Evolutionary conservation across 2,888 invertebrate genomes (phyloP).

Genomic region (Drosophila subquinaria): DNA sequence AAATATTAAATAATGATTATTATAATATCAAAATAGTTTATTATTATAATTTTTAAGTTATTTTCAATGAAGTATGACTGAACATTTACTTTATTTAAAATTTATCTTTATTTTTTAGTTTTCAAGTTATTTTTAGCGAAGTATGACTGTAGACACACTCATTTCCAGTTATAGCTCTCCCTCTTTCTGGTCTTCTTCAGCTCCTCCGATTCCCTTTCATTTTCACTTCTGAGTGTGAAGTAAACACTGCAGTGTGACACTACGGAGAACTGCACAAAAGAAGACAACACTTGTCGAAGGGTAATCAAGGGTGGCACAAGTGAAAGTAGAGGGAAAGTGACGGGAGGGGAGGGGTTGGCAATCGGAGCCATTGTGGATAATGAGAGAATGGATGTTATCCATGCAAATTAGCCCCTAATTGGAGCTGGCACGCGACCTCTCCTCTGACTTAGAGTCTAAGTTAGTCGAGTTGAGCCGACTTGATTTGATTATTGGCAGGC

Average conservation of each 20-base stretch:
- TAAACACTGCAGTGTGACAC: constrained; percentile 8
- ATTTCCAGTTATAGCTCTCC: background rate
- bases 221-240: constrained; percentile 1
- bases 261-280: constrained; percentile 24
- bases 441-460: background rate
- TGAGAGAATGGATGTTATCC: constrained; percentile 57
- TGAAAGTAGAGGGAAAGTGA: background rate
- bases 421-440: constrained; percentile 60
- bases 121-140: background rate
- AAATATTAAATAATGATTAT: too few relatives aligned
- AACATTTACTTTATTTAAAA: too few relatives aligned
- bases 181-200: background rate
- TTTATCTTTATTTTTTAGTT: too few relatives aligned
- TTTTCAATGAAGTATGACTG: too few relatives aligned
- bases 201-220: background rate
- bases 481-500: constrained; percentile 67
- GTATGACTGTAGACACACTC: background rate
- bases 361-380: constrained; percentile 56
- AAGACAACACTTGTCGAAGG: constrained; percentile 9
- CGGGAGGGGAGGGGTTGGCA: background rate
- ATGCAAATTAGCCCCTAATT: constrained; percentile 73
- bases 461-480: constrained; percentile 15
- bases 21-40: too few relatives aligned
- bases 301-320: background rate
- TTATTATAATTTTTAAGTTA: too few relatives aligned